A percentile compares a stretch with the other conserved stretches of the same genome.
These are phyloP conservation scores for Chloebia gouldiae DNA, from an alignment of 2,113 vertebrate species.

Conservation along the genomic window DNA sequence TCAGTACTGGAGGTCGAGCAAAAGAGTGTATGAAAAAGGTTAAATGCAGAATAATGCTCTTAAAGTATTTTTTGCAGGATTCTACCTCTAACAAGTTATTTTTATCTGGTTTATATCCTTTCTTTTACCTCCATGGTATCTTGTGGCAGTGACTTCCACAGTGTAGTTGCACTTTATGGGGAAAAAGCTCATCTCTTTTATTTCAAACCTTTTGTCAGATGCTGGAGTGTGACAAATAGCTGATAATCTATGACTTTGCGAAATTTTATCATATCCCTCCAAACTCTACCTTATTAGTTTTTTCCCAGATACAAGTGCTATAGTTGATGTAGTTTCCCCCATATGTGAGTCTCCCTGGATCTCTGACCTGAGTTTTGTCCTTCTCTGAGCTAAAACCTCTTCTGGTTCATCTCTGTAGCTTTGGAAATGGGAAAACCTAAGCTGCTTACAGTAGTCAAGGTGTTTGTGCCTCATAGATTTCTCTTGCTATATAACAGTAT, in stretches of 20 bases:
- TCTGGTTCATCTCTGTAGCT: neutral
- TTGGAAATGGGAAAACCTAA: neutral
- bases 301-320: neutral
- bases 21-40: neutral
- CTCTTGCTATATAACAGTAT: neutral
- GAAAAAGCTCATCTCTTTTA: fast-evolving
- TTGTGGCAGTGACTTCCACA: neutral
- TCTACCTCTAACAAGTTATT: neutral
- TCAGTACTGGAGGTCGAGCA: neutral
- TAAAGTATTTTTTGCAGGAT: neutral
- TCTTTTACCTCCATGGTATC: neutral
- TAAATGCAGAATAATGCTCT: neutral
- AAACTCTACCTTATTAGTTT: neutral
- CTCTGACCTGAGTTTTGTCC: neutral
- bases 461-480: neutral
- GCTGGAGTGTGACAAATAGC: neutral
- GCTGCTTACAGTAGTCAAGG: neutral
- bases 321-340: neutral
- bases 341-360: neutral
- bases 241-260: neutral
- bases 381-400: neutral
- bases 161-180: neutral
- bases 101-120: neutral
- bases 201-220: neutral
- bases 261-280: neutral